Base-by-base conservation (phyloP, 2,888 invertebrate species). In the Eristalinus aeneus region DNA sequence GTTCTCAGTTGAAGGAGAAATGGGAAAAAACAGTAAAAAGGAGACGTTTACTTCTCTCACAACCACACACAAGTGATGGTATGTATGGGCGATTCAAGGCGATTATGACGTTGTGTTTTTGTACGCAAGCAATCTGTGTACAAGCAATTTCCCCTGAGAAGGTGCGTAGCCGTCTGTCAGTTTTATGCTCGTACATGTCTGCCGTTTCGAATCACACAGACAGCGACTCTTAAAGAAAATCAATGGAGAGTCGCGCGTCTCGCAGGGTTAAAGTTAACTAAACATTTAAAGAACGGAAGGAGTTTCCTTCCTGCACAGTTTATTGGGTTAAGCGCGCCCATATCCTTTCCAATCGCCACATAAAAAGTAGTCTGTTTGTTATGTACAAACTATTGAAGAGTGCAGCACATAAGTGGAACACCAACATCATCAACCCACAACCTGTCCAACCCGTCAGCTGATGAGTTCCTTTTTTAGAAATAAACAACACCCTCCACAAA, bases 381-480 rank as follows among this genome's bases (percentile, higher is more conserved):
- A 1, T 16, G 16, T 46, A 46, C 16, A n/a, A 5, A n/a, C n/a
- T 16, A 46, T 46, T 2, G 16, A 46, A 46, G 16, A 16, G 46
- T 46, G 46, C 46, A 16, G 46, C 46, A 22, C 39, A 36, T 39
- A 79, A 71, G 65, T 71, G 54, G 75, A 46, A 46, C 64, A 60
- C 3, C 32, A 68, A 32, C 34, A 68, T 53, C 31, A 61, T 34
- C 34, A 23, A 32, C 34, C n/a, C 27, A 27, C 27, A 53, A 36
- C 16, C n/a, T 16, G 16, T 3, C 46, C 46, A 56, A 53, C 69
- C 69, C 53, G 64, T 65, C 78, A 83, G 77, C 82, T 73, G 82
- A 73, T 82, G 63, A 56, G 61, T 56, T 68, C 16, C 76, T 23
- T 65, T 65, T 36, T 56, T 31, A 23, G 22, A 22, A 56, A 22